Conservation (phyloP, 1,140 invertebrate genomes). For the Cherax destructor region DNA sequence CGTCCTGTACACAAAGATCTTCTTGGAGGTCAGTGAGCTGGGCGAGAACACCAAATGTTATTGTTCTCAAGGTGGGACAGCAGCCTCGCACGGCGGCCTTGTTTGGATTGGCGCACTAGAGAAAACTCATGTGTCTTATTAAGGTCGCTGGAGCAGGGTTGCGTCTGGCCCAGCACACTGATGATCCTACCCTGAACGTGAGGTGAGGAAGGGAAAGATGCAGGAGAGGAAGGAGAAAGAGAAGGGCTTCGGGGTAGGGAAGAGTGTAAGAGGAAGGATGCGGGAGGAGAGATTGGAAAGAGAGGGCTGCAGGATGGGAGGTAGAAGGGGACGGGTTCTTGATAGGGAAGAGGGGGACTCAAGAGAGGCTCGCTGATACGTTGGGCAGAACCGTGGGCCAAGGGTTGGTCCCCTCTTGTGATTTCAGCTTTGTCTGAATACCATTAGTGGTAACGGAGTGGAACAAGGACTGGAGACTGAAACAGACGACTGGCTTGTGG, state of each 20-base stretch:
- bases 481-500: neutral
- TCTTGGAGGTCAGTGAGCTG: neutral
- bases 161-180: neutral
- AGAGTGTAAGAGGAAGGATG: no score
- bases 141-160: neutral
- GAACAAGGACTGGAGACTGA: neutral
- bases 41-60: neutral
- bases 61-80: neutral
- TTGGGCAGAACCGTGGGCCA: neutral
- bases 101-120: slow-evolving; percentile 1
- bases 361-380: neutral
- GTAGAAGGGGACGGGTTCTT: no score
- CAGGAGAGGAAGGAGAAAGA: no score
- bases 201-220: neutral
- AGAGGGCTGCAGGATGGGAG: neutral
- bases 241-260: no score
- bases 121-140: neutral
- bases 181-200: neutral
- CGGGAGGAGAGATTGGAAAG: no score
- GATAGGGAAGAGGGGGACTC: neutral
- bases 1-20: neutral
- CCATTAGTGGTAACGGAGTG: no score
- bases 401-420: neutral
- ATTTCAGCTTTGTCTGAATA: neutral
- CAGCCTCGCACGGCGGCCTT: slow-evolving; percentile 11